phyloP scores from a whole-genome alignment of 2,888 invertebrate species.

The Hypena proboscidalis region DNA sequence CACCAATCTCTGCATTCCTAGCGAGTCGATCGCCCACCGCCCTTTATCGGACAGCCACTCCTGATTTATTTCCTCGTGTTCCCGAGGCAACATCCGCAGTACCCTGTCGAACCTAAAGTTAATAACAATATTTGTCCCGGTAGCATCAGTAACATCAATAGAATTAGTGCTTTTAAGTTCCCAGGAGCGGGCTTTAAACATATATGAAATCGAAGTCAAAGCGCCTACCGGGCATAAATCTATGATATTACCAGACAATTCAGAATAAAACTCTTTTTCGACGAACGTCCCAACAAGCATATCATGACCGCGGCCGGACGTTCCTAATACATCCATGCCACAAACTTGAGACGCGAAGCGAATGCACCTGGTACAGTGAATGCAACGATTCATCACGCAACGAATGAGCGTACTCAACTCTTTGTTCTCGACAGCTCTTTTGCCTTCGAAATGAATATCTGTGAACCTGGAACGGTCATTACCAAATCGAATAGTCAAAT shows the following conservation, averaged over 20 bases:
- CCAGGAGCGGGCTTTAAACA: conserved; percentile 98
- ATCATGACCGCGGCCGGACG: conserved; percentile 95
- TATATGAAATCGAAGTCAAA: conserved; percentile 97
- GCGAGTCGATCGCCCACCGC: conserved; percentile 97
- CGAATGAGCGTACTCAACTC: conserved; percentile 98
- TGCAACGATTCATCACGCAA: conserved; percentile 99
- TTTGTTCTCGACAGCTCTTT: conserved; percentile 98
- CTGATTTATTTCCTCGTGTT: conserved; percentile 89
- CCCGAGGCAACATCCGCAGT: conserved; percentile 70
- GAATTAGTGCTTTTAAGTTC: conserved; percentile 91
- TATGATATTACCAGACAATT: conserved; percentile 98
- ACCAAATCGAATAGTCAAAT: conserved; percentile 99
- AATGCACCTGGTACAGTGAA: conserved; percentile 99
- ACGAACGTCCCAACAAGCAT: conserved; percentile 99
- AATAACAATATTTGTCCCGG: conserved; percentile 72
- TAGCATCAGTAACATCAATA: conserved; percentile 77
- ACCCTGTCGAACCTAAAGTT: conserved; percentile 69
- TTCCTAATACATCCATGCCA: conserved; percentile 97
- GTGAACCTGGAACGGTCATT: conserved; percentile 96
- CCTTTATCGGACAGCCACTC: conserved; percentile 99
- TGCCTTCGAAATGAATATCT: conserved; percentile 95
- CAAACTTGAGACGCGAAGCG: conserved; percentile 99
- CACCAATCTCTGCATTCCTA: conserved; percentile 97
- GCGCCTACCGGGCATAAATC: conserved; percentile 99
- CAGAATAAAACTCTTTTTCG: conserved; percentile 98